Percentiles rank a stretch among this genome's conserved stretches.
These are phyloP conservation scores for Dreissena polymorpha DNA, from an alignment of 1,140 invertebrate species.

Conservation along the genomic window DNA sequence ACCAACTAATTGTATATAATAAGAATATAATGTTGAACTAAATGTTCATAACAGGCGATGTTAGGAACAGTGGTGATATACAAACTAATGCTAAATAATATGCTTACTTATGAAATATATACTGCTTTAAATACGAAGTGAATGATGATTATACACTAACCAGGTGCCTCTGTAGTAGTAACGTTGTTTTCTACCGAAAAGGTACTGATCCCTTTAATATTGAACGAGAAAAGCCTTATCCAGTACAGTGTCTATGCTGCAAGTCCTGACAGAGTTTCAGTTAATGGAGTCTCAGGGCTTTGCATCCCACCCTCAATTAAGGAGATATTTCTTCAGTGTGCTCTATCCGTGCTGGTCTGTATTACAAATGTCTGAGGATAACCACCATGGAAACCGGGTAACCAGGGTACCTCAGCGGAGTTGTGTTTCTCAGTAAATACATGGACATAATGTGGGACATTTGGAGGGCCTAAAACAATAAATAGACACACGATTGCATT, in stretches of 20 bases:
- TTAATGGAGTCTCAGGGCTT: not conserved
- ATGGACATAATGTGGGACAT: not conserved
- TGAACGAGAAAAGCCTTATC: conserved; percentile 17
- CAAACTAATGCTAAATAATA: too few species aligned
- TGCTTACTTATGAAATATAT: too few species aligned
- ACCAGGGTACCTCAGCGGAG: not conserved
- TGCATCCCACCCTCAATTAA: not conserved
- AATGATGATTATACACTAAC: too few species aligned
- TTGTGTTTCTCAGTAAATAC: not conserved
- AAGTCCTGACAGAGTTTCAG: not conserved
- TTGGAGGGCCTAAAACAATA: conserved; percentile 13
- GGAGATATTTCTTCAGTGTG: not conserved
- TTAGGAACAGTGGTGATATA: too few species aligned
- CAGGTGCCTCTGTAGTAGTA: not conserved
- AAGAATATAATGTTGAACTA: too few species aligned
- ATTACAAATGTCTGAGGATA: conserved; percentile 16
- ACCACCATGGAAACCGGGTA: conserved; percentile 15
- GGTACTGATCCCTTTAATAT: conserved; percentile 9
- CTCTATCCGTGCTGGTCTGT: conserved; percentile 10
- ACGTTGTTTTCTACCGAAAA: not conserved
- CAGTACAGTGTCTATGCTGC: not conserved
- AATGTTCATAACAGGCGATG: too few species aligned
- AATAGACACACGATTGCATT: not conserved
- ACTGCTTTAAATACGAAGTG: too few species aligned
- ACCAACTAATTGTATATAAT: too few species aligned